Evolutionary conservation across 2,113 vertebrate species (phyloP), one percentile per base, ranked within the genome.

Genomic region (Nerophis lumbriciformis): DNA sequence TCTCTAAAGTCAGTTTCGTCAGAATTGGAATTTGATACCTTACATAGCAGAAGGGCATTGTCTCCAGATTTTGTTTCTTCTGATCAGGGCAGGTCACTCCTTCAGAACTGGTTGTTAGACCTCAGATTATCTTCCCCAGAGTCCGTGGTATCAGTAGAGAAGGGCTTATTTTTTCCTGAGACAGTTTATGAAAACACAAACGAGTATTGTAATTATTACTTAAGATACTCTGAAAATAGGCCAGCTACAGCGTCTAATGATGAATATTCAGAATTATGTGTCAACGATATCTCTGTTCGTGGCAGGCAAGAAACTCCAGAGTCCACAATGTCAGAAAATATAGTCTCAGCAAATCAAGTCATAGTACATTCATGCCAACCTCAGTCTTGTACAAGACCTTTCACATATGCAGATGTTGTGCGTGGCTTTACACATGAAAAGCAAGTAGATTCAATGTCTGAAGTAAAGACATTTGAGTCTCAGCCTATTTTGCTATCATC

Each of bases 191-290:
- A 59, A 8, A 28, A 57, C 0, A 8, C 4, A 0, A 2, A 8
- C 14, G 69, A 69, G 21, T 59, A 74, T 12, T 80, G 78, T 64
- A 36, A 68, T 19, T 80, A 77, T 53, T 77, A 68, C n/a, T 48
- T 80, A 8, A 8, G 19, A 0, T 69, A 61, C 36, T 54, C 35
- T 38, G 35, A 48, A 16, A 6, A 7, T 45, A 73, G 50, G 36
- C 50, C 72, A 57, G 21, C 19, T 6, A 68, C 73, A 38, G 48
- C 70, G 15, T 68, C 59, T 0, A 42, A 75, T 14, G 35, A 45
- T 36, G 56, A 61, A 5, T 52, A 66, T 35, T 53, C 16, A 35
- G 15, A 10, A 47, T 50, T 16, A 15, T 69, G 54, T 53, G 8
- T 72, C 0, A 48, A 70, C 4, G 57, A 62, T 4, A 19, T 56